Evolutionary conservation across 2,888 invertebrate species (phyloP), one percentile per base, ranked within the genome.

Genomic region (Epinotia demarniana): DNA sequence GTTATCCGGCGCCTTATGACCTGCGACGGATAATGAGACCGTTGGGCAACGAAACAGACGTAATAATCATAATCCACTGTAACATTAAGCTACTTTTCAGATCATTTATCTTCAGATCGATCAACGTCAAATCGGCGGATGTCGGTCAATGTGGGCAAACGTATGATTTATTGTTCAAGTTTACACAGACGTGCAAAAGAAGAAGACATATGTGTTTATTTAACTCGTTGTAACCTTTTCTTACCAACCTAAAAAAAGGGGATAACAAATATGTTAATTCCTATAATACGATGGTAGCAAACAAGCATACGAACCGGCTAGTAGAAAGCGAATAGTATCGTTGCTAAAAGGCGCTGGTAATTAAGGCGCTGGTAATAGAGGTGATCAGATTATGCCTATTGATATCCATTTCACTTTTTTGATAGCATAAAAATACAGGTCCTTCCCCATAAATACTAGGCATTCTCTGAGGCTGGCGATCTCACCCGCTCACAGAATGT

Each of bases 21-120:
- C 33, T 49, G 64, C 23, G 64, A 49, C 19, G 60, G 4, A 23
- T 46, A 16, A 53, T 66, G 49, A 69, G 43, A 46, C 69, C 33
- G 49, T 75, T 49, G 64, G 39, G 58, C 23, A 75, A 75, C 62
- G 9, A 58, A 53, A 49, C 63, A 57, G 46, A 60, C 64, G 63
- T 70, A 70, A 75, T 57, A 74, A 60, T 75, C 63, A 53, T 70
- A 58, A 63, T 63, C 46, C 57, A 74, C 63, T 60, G 53, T 53
- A 58, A 70, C 39, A 46, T 68, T 58, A 66, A 43, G 49, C 53
- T 43, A 39, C 70, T 75, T 53, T 55, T 43, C 63, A 55, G 46
- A 70, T 49, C 63, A 70, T 58, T 74, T 49, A 18, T 64, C 49
- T 64, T 64, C 1, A 55, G 27, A 75, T 75, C 66, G 53, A 75